phyloP scores from a whole-genome alignment of 2,797 vertebrate genomes.

The Muraenolepis orangiensis region DNA sequence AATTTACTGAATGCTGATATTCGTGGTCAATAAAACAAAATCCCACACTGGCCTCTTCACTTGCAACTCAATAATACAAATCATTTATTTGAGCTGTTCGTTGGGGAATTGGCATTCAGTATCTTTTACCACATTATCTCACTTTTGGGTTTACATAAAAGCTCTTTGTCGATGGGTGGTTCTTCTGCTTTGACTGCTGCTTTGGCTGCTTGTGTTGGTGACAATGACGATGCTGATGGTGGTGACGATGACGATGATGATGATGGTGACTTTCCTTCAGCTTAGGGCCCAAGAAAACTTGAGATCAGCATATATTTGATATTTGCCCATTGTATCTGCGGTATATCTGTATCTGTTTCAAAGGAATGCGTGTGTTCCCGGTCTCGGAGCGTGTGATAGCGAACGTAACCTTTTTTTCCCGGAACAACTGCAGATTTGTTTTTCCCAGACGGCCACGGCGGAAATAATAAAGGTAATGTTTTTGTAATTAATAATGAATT shows the following conservation, averaged over 20 bases:
- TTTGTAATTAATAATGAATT: too few relatives aligned
- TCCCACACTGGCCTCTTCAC: conserved; percentile 60
- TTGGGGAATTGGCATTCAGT: conserved; percentile 68
- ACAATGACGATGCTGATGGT: too few relatives aligned
- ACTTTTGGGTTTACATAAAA: conserved; percentile 73
- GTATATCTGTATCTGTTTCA: conserved; percentile 37
- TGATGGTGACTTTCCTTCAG: conserved; percentile 37
- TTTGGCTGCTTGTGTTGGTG: too few relatives aligned
- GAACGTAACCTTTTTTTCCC: too few relatives aligned
- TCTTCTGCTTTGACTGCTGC: background rate
- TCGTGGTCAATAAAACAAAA: conserved; percentile 13
- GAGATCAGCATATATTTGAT: conserved; percentile 66
- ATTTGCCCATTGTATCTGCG: conserved; percentile 43
- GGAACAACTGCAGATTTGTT: too few relatives aligned
- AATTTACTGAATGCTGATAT: too few relatives aligned
- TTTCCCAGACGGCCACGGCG: too few relatives aligned
- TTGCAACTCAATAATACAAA: too few relatives aligned
- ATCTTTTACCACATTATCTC: conserved; percentile 62
- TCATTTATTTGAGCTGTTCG: too few relatives aligned
- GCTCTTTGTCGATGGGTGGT: conserved; percentile 67
- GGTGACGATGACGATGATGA: background rate
- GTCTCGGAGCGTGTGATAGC: conserved; percentile 41
- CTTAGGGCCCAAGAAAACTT: conserved; percentile 44
- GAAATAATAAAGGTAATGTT: too few relatives aligned
- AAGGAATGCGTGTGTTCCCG: conserved; percentile 54